phyloP scores from a whole-genome alignment of 2,888 invertebrate species.

The Dasysyrphus albostriatus region DNA sequence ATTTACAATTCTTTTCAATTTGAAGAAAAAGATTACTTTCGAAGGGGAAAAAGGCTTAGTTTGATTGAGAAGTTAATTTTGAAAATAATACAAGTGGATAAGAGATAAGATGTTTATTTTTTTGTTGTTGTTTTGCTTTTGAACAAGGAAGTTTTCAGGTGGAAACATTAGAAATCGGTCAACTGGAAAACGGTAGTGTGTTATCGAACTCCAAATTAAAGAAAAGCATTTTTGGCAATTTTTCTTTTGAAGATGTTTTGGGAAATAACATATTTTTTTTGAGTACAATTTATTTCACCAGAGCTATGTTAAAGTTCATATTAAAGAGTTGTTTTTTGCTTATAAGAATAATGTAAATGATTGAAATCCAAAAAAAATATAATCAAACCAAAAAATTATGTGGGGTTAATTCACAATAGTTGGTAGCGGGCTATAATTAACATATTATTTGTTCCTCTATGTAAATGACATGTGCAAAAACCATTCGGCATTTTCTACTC shows the following conservation, averaged over 20 bases:
- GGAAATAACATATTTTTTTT: too few relatives aligned
- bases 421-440: too few relatives aligned
- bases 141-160: neutral
- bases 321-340: too few relatives aligned
- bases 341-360: too few relatives aligned
- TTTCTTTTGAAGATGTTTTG: neutral
- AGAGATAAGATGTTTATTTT: neutral
- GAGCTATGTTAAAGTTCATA: too few relatives aligned
- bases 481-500: too few relatives aligned
- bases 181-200: conserved; percentile 7
- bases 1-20: conserved; percentile 64
- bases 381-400: too few relatives aligned
- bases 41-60: conserved; percentile 6
- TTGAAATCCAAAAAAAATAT: too few relatives aligned
- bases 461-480: too few relatives aligned
- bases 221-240: neutral
- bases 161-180: neutral
- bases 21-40: neutral
- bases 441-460: too few relatives aligned
- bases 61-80: conserved; percentile 31
- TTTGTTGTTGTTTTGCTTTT: neutral
- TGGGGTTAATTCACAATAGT: too few relatives aligned
- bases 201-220: neutral
- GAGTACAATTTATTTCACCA: too few relatives aligned
- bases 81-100: conserved; percentile 9